Base-by-base conservation (phyloP, 2,797 vertebrate species). In the Neosilurus mollespiculum region DNA sequence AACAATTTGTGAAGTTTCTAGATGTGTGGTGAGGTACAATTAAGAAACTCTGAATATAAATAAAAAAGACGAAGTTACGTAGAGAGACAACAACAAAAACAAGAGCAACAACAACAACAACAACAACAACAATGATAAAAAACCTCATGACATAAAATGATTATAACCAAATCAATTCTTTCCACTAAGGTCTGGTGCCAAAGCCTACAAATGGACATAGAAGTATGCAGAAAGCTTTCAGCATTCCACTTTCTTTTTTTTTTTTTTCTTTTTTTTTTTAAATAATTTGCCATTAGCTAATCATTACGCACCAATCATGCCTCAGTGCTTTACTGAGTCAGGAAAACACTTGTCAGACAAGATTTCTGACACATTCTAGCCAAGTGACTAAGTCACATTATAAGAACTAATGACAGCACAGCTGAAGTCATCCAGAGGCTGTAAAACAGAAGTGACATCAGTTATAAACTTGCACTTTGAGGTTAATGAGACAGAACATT, bases 401-500 rank as follows among this genome's bases (percentile, higher is more conserved):
- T 34, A 3, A 18, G 53, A 75, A 56, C 53, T 58, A 58, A 75
- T 75, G 54, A 22, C 54, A 34, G 3, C 15, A 7, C 54, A 59
- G n/a, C 54, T 24, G 66, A 70, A 65, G 37, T 59, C 69, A 64
- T 65, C 67, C 30, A 18, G 77, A 73, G 78, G 30, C 77, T 37
- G 24, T 69, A 66, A 73, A 70, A 69, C 1, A 1, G 26, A 61
- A 77, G 59, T 61, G 30, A 61, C 56, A 77, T 61, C 78, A 67
- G 59, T 81, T 65, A 72, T 58, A 83, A 81, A 69, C 78, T 72
- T 77, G 80, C 70, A 82, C 71, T n/a, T 85, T 59, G 53, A 49
- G 78, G 67, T 59, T 86, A 86, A 88, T 84, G 82, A 87, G 79
- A 61, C 73, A 24, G 82, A 80, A 83, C 71, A 59, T 76, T 53